phyloP scores from a whole-genome alignment of 2,797 vertebrate genomes.

The Enteromius argenteus region DNA sequence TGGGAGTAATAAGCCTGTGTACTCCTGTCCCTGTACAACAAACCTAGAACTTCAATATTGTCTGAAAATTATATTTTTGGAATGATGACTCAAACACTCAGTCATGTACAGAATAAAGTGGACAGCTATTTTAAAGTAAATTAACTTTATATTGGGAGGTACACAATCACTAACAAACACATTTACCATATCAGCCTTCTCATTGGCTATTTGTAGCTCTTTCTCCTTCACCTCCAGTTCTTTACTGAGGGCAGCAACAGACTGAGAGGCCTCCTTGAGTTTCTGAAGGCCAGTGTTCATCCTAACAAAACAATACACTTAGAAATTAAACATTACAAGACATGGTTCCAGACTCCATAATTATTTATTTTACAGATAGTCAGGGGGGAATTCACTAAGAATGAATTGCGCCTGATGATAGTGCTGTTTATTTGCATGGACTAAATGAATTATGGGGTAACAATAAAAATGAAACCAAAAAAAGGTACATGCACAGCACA shows the following conservation, averaged over 20 bases:
- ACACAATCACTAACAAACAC: background rate
- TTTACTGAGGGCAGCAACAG: conserved; percentile 88
- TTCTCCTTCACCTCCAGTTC: conserved; percentile 94
- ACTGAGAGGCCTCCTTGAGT: conserved; percentile 93
- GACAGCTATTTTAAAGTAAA: background rate
- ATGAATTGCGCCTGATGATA: background rate
- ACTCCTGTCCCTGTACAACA: background rate
- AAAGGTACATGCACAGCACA: background rate
- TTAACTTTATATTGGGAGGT: background rate
- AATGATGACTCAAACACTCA: background rate
- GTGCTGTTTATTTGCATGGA: conserved; percentile 12
- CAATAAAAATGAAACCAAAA: background rate
- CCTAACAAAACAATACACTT: conserved; percentile 73
- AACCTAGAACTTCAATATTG: background rate
- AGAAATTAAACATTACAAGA: conserved; percentile 1
- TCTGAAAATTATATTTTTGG: background rate
- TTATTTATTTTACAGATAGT: background rate
- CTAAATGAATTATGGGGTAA: background rate
- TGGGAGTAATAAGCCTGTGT: background rate
- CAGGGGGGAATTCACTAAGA: background rate
- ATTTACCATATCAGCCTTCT: conserved; percentile 91
- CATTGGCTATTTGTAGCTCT: conserved; percentile 91
- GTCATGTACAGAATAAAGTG: background rate
- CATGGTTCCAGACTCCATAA: background rate
- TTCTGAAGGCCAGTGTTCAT: conserved; percentile 96